Base-by-base conservation (phyloP, 2,888 invertebrate genomes). In the Pseudoips prasinana region DNA sequence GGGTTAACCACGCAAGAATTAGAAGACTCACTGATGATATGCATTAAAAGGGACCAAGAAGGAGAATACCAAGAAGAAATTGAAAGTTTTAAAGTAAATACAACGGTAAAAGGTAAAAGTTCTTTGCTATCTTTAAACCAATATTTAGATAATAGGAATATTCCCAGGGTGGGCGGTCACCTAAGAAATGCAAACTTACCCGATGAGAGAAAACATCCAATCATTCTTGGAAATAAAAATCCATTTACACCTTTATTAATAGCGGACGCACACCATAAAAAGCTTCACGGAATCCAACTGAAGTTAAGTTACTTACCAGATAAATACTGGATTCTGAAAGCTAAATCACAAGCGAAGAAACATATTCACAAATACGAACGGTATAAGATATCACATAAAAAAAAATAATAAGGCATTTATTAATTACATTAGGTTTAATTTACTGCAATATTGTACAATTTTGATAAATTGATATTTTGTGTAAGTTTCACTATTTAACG, bases 91-190 rank as follows among this genome's bases (percentile, higher is more conserved):
- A 11, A 20, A 11, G 8, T 1, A 25, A 25, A 20, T 10, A 32
- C 25, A 25, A 3, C 10, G 8, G 20, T 25, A 10, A 32, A 32
- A 3, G 8, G 3, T 8, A 3, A 1, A 4, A 32, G 31, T 14
- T 8, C 7, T 20, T 17, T 32, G 7, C 10, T 11, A 8, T 8
- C 20, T 3, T 8, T 25, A 7, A 9, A 25, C 8, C 25, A 20
- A 8, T 33, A 27, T 9, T 9, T 27, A n/a, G 33, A 33, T 8
- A 10, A 18, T 1, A 9, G 14, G 3, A 9, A 10, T n/a, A 3
- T 32, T 7, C 33, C 27, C 25, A 32, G 22, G 14, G 25, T 33
- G 22, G 33, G 22, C 33, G 22, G 33, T 4, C 8, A 27, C 1
- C 9, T 32, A 1, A 4, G 22, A 3, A 17, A 32, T 7, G 8